Percentiles rank a stretch among this genome's conserved stretches.
These are phyloP conservation scores for Eurosta solidaginis DNA, from an alignment of 1,140 invertebrate species.

Conservation along the genomic window DNA sequence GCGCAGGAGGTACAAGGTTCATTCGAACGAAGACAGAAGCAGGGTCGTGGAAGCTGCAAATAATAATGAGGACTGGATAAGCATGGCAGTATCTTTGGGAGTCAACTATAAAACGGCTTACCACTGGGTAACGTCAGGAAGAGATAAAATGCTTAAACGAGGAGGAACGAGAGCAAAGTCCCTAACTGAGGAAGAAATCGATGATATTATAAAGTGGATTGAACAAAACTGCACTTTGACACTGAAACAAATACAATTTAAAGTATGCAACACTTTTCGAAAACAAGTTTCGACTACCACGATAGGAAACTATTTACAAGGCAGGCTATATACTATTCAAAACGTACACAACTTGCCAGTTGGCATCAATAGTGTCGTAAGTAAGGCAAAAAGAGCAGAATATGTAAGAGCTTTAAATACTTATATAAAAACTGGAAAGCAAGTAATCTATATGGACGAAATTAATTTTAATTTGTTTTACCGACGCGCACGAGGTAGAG, in stretches of 20 bases:
- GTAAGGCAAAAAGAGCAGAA: slow-evolving; percentile 27
- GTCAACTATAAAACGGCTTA: slow-evolving; percentile 32
- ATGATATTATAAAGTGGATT: slow-evolving; percentile 29
- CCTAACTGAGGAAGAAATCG: slow-evolving; percentile 6
- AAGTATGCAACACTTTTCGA: not conserved
- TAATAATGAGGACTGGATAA: slow-evolving; percentile 26
- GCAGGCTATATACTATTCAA: slow-evolving; percentile 12
- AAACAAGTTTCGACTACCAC: slow-evolving; percentile 16
- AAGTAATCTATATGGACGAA: slow-evolving; percentile 25
- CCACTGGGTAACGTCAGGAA: slow-evolving; percentile 14
- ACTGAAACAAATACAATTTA: slow-evolving; percentile 28
- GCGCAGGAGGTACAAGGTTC: not conserved
- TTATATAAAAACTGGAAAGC: slow-evolving; percentile 18
- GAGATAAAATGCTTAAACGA: slow-evolving; percentile 11
- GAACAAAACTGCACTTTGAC: slow-evolving; percentile 29
- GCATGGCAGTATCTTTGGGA: not conserved
- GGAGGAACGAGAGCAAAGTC: slow-evolving; percentile 8
- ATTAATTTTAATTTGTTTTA: slow-evolving; percentile 29
- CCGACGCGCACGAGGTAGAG: not conserved
- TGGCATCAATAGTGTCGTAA: slow-evolving; percentile 7
- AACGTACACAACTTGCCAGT: not conserved
- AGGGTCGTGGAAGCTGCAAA: slow-evolving; percentile 30
- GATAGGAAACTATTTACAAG: slow-evolving; percentile 1
- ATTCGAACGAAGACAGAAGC: slow-evolving; percentile 6
- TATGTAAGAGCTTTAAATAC: slow-evolving; percentile 14